Base-by-base conservation (phyloP, 2,113 vertebrate species). In the Tympanuchus pallidicinctus region DNA sequence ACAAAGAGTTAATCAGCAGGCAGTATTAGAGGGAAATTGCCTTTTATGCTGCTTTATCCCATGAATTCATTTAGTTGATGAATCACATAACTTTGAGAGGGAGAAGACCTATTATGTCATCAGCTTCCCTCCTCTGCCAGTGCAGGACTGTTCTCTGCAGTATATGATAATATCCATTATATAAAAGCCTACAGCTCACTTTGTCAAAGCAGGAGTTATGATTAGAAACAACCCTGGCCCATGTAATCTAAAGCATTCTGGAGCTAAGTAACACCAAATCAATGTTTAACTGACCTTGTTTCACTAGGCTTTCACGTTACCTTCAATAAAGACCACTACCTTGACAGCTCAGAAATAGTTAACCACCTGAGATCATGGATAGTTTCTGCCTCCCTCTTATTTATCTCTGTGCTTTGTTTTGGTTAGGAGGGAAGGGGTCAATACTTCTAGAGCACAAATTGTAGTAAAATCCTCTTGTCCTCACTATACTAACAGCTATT, bases 301-400 rank as follows among this genome's bases (percentile, higher is more conserved):
- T 86, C 90, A 75, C 92, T 94, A 94, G 73, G 76, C 83, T 93
- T 86, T 92, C 61, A 25, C 88, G 95, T 94, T 94, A 86, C 43
- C 69, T 48, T 81, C 82, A 72, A 92, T 93, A 90, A 94, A 90
- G 76, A 91, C 90, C 77, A 65, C 40, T 77, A 87, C 79, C 65
- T 86, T 59, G 73, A 45, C 59, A 27, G 24, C 82, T 45, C 77
- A 66, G 72, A 93, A 88, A 75, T 69, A 86, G 61, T 94, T 93
- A 92, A 88, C 19, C 50, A 64, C 69, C 69, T 81, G 73, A 91
- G 88, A 73, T 92, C n/a, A 40, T 0, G 0, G 14, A 10, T 1
- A 1, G 36, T 65, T 81, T 81, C 64, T 60, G 3, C 57, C 43
- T 86, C 73, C 42, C 27, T 5, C 8, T 77, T 67, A 30, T 47